phyloP scores from a whole-genome alignment of 2,888 invertebrate genomes.

The Calameuta filiformis region DNA sequence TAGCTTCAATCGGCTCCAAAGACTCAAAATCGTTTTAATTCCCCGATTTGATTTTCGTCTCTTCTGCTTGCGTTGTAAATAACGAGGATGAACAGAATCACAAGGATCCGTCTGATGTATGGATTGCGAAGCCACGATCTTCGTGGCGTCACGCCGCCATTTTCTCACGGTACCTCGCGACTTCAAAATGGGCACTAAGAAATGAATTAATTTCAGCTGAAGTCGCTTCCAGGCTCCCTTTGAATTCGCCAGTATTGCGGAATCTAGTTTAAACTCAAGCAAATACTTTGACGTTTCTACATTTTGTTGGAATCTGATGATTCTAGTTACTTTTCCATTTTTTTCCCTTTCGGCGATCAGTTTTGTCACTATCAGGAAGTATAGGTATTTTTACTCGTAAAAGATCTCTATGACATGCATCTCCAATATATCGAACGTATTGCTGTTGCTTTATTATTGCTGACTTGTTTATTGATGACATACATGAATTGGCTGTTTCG shows the following conservation, averaged over 20 bases:
- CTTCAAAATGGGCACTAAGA: neutral
- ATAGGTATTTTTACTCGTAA: neutral
- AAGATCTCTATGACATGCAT: neutral
- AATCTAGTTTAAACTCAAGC: neutral
- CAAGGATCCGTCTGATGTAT: constrained; percentile 9
- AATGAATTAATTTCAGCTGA: neutral
- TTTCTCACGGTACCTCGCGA: neutral
- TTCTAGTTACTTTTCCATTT: neutral
- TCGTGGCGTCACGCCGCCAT: neutral
- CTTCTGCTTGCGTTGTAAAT: neutral
- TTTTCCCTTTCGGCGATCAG: neutral
- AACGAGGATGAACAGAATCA: constrained; percentile 9
- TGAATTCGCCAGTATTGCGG: neutral
- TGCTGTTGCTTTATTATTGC: neutral
- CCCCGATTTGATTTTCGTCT: constrained; percentile 14
- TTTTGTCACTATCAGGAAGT: neutral
- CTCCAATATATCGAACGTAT: neutral
- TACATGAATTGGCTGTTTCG: neutral
- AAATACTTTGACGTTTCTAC: neutral
- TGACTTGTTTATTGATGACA: too few relatives aligned
- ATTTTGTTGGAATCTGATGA: constrained; percentile 5
- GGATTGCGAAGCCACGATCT: neutral
- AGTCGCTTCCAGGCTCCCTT: neutral
- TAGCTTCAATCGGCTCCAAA: constrained; percentile 37
- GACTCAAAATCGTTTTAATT: constrained; percentile 30